Evolutionary conservation across 2,888 invertebrate species (phyloP).

Genomic region (Brachypterus glaber): DNA sequence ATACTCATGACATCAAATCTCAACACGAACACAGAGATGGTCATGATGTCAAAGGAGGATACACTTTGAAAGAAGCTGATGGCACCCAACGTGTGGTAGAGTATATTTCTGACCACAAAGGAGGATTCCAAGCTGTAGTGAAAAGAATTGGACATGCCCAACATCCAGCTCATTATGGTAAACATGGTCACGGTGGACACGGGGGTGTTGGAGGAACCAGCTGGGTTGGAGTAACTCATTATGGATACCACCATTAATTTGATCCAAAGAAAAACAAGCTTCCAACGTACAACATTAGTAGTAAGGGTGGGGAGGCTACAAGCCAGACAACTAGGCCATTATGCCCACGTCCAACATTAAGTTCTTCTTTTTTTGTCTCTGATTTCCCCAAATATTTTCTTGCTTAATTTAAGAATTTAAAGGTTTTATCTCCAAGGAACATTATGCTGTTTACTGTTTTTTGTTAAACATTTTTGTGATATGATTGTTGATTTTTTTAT

Average conservation of each 20-base stretch:
- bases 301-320: too few relatives aligned
- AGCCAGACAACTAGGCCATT: too few relatives aligned
- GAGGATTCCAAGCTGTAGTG: slow-evolving; percentile 34
- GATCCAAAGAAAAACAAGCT: too few relatives aligned
- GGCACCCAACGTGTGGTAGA: slow-evolving; percentile 38
- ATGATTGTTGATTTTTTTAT: too few relatives aligned
- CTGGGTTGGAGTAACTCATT: slow-evolving; percentile 25
- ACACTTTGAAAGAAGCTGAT: slow-evolving; percentile 37
- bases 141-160: slow-evolving; percentile 22
- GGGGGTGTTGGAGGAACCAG: slow-evolving; percentile 26
- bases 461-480: too few relatives aligned
- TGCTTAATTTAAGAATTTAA: too few relatives aligned
- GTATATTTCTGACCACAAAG: slow-evolving; percentile 32
- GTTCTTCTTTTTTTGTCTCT: too few relatives aligned
- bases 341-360: too few relatives aligned
- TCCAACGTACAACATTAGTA: too few relatives aligned
- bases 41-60: slow-evolving; percentile 34
- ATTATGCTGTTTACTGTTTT: too few relatives aligned
- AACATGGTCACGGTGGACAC: slow-evolving; percentile 18
- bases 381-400: too few relatives aligned
- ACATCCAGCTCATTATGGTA: slow-evolving; percentile 25
- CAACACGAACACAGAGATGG: slow-evolving; percentile 37
- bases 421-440: too few relatives aligned
- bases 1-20: slow-evolving; percentile 36
- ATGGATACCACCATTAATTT: slow-evolving; percentile 2